These are phyloP conservation scores for Scaeva pyrastri DNA, from an alignment of 2,888 invertebrate species.

Conservation along the genomic window DNA sequence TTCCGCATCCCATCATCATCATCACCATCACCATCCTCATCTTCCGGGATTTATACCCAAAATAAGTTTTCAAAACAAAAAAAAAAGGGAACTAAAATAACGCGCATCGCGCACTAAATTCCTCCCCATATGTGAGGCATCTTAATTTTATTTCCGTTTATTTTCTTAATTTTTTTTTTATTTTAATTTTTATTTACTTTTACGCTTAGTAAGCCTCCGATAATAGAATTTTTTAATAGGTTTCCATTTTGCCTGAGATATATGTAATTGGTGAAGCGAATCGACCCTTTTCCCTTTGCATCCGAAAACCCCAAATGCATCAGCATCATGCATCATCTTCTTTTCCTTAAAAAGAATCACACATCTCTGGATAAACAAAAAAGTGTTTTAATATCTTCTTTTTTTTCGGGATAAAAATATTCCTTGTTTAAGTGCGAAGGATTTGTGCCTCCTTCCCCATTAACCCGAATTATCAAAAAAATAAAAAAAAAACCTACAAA, in stretches of 20 bases:
- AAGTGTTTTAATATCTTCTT: constrained; percentile 35
- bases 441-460: constrained; percentile 74
- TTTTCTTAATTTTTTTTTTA: constrained; percentile 5
- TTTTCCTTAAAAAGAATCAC: neutral
- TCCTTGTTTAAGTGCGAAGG: constrained; percentile 64
- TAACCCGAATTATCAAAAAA: constrained; percentile 75
- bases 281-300: constrained; percentile 59
- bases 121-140: neutral
- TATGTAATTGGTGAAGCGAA: constrained; percentile 72
- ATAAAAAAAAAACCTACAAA: constrained; percentile 46
- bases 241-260: constrained; percentile 36
- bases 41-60: constrained; percentile 34
- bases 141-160: constrained; percentile 33
- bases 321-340: constrained; percentile 10
- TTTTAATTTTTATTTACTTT: constrained; percentile 69
- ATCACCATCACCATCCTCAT: neutral
- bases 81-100: constrained; percentile 34
- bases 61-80: constrained; percentile 7
- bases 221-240: constrained; percentile 65
- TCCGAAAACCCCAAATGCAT: neutral
- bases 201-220: constrained; percentile 72
- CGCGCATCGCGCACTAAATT: neutral
- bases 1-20: too few species aligned
- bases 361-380: constrained; percentile 71
- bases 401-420: neutral